Conservation (phyloP, 2,888 invertebrate genomes). For the Eubasilissa splendida region DNA sequence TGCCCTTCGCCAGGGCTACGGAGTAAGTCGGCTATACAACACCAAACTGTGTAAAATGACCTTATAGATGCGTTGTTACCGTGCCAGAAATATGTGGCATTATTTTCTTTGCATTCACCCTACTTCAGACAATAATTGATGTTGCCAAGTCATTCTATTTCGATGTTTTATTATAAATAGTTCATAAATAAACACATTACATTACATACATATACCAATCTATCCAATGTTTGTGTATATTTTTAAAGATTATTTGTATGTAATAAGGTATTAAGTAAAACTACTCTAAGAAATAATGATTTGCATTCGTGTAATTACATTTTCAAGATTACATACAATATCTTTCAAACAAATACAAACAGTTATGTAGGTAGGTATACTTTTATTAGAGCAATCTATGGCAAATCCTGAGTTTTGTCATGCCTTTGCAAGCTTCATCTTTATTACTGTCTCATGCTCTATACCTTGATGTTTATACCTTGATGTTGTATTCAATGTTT, state of each 20-base stretch:
- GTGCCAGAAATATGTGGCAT: conserved; percentile 57
- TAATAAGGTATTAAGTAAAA: background rate
- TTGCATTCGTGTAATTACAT: background rate
- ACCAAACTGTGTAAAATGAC: conserved; percentile 58
- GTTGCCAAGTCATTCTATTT: conserved; percentile 37
- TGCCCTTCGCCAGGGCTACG: conserved; percentile 98
- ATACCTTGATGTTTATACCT: conserved; percentile 45
- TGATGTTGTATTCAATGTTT: conserved; percentile 50
- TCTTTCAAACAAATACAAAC: conserved; percentile 16
- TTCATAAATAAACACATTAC: conserved; percentile 20
- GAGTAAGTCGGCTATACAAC: conserved; percentile 87
- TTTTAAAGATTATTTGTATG: background rate
- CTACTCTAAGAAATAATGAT: background rate
- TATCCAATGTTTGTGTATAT: conserved; percentile 30
- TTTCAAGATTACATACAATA: too few species aligned
- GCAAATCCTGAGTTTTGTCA: conserved; percentile 40
- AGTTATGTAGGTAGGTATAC: background rate
- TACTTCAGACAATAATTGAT: conserved; percentile 13
- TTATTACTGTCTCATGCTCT: conserved; percentile 50
- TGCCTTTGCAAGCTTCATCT: conserved; percentile 52
- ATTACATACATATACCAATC: conserved; percentile 10
- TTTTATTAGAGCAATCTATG: conserved; percentile 31
- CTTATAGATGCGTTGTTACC: conserved; percentile 43
- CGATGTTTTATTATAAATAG: background rate
- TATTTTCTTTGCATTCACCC: conserved; percentile 39